phyloP scores from a whole-genome alignment of 2,113 vertebrate genomes.

The Sylvietta virens region DNA sequence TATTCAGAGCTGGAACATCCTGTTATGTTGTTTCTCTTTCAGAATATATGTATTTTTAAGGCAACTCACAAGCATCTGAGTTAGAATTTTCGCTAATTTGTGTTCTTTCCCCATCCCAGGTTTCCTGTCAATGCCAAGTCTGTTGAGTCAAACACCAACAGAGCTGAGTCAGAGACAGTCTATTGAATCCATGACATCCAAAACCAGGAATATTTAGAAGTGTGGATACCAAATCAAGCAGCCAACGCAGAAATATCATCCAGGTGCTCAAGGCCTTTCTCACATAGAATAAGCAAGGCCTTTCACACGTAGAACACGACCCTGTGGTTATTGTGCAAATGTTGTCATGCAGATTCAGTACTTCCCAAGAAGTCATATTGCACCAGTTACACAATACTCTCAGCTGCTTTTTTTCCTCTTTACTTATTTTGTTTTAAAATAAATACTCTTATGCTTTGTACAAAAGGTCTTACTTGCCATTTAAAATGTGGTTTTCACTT shows the following conservation, averaged over 20 bases:
- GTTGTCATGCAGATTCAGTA: background rate
- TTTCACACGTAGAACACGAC: background rate
- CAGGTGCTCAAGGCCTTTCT: background rate
- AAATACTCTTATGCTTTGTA: background rate
- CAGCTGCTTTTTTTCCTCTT: background rate
- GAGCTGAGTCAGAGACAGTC: background rate
- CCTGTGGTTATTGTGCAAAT: background rate
- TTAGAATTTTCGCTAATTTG: background rate
- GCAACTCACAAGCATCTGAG: background rate
- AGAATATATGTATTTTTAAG: background rate
- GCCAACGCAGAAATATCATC: background rate
- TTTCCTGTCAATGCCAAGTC: background rate
- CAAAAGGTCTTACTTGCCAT: background rate
- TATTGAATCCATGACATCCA: background rate
- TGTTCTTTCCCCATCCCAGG: background rate
- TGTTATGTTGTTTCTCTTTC: background rate
- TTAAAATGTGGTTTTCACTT: background rate
- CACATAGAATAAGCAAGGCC: background rate
- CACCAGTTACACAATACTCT: background rate
- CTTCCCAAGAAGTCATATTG: background rate
- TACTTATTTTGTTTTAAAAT: background rate
- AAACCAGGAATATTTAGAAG: background rate
- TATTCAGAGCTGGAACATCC: background rate
- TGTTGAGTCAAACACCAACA: background rate
- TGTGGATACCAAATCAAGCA: background rate